These are phyloP conservation scores for Tinamus major DNA, from an alignment of 2,797 vertebrate genomes.

Conservation along the genomic window DNA sequence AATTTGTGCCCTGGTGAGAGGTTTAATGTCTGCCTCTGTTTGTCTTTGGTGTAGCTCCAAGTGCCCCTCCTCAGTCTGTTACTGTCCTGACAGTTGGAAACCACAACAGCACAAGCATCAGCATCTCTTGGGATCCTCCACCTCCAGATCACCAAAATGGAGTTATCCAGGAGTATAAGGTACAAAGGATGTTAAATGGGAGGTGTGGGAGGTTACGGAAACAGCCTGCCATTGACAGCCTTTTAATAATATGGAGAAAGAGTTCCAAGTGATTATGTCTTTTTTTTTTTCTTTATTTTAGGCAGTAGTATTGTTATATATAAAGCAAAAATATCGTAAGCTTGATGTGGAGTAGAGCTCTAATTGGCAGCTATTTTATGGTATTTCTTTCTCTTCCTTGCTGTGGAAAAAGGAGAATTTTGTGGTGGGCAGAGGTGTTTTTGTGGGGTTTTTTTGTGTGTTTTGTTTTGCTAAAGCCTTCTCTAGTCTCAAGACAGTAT, in stretches of 20 bases:
- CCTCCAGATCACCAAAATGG: conserved; percentile 97
- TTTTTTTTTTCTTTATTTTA: background rate
- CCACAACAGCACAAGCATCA: conserved; percentile 98
- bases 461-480: background rate
- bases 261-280: background rate
- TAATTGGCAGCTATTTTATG: background rate
- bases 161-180: conserved; percentile 98
- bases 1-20: background rate
- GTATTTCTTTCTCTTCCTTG: background rate
- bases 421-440: too few relatives aligned
- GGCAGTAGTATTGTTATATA: background rate
- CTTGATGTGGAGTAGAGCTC: background rate
- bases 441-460: background rate
- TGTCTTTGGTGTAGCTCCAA: conserved; percentile 86
- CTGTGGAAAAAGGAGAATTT: background rate
- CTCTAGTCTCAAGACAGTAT: background rate
- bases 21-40: conserved; percentile 38
- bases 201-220: background rate
- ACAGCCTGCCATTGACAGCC: background rate
- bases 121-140: conserved; percentile 98
- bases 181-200: conserved; percentile 36
- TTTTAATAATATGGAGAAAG: background rate
- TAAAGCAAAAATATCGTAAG: background rate
- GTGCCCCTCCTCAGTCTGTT: conserved; percentile 97
- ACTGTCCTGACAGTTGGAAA: conserved; percentile 94